Percentiles rank a stretch among this genome's conserved stretches.
phyloP scores from a whole-genome alignment of 2,888 invertebrate species.

The Caenorhabditis doughertyi region DNA sequence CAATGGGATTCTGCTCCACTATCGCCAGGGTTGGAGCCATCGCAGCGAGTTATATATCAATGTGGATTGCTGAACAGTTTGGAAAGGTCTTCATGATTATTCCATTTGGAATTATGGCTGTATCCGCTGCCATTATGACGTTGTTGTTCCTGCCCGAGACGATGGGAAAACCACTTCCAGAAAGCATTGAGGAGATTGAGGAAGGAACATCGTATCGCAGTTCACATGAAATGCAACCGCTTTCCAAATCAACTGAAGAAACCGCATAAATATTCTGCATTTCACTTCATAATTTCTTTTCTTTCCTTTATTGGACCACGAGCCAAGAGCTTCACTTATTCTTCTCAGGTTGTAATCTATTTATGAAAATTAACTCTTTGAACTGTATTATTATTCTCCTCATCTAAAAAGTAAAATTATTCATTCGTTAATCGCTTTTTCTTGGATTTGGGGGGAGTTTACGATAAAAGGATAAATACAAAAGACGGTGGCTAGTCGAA shows the following conservation, averaged over 20 bases:
- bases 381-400: not conserved
- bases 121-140: conserved; percentile 77
- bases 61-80: conserved; percentile 81
- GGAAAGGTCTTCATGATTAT: conserved; percentile 80
- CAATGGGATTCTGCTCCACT: conserved; percentile 91
- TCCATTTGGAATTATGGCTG: conserved; percentile 78
- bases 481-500: conserved; percentile 65
- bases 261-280: conserved; percentile 43
- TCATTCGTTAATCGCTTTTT: conserved; percentile 61
- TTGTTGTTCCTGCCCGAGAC: conserved; percentile 81
- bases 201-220: conserved; percentile 43
- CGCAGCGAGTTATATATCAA: conserved; percentile 90
- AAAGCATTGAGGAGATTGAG: conserved; percentile 80
- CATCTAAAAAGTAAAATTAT: conserved; percentile 43
- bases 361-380: not conserved
- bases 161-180: conserved; percentile 77
- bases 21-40: conserved; percentile 92
- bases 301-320: conserved; percentile 12
- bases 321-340: conserved; percentile 42
- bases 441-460: conserved; percentile 21
- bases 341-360: conserved; percentile 32
- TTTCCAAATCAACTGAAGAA: conserved; percentile 49
- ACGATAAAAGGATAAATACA: conserved; percentile 41
- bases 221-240: conserved; percentile 58
- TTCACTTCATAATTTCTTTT: not conserved